phyloP scores from a whole-genome alignment of 2,113 vertebrate genomes.

The Etheostoma cragini region DNA sequence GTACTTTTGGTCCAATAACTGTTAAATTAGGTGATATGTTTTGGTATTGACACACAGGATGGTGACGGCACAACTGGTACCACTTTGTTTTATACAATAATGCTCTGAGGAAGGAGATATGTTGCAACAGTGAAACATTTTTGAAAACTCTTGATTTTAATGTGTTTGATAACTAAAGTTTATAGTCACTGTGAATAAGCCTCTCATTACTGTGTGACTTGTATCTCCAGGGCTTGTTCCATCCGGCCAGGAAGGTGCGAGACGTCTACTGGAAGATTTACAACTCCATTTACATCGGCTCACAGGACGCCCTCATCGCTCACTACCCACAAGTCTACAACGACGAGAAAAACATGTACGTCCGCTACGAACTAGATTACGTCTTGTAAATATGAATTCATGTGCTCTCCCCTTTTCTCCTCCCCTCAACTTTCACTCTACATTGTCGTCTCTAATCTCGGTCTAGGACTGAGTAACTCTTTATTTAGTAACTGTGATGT shows the following conservation, averaged over 20 bases:
- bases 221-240: constrained; percentile 92
- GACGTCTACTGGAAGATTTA: constrained; percentile 99
- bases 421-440: not conserved
- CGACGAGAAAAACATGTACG: constrained; percentile 97
- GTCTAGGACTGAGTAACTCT: constrained; percentile 55
- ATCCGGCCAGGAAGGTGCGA: constrained; percentile 96
- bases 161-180: not conserved
- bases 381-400: constrained; percentile 86
- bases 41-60: not conserved
- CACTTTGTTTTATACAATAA: too few species aligned
- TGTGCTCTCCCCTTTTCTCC: constrained; percentile 4
- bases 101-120: not conserved
- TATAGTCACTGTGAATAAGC: not conserved
- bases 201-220: not conserved
- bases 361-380: constrained; percentile 98
- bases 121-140: not conserved
- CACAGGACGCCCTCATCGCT: constrained; percentile 97
- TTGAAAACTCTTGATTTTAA: not conserved
- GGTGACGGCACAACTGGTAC: not conserved
- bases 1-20: not conserved
- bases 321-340: constrained; percentile 98
- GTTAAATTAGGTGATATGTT: not conserved
- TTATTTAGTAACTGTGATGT: constrained; percentile 51
- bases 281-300: constrained; percentile 99
- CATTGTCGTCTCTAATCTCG: constrained; percentile 2